phyloP scores from a whole-genome alignment of 1,140 invertebrate species.

The Listronotus bonariensis region DNA sequence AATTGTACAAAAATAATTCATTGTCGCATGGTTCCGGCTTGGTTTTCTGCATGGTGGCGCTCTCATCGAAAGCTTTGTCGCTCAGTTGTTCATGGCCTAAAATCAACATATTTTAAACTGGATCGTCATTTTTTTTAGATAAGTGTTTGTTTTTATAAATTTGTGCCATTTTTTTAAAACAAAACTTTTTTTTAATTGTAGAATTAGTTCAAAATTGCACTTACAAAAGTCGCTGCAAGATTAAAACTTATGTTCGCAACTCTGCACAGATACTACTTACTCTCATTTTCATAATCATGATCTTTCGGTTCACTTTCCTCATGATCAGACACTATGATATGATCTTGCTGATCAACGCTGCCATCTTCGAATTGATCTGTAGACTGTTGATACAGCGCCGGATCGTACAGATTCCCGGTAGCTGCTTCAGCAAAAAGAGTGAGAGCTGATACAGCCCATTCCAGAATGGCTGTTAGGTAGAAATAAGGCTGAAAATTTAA shows the following conservation, averaged over 20 bases:
- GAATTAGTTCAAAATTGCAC: too few species aligned
- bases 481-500: conserved; percentile 38
- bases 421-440: conserved; percentile 29
- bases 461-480: conserved; percentile 37
- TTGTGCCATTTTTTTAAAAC: too few species aligned
- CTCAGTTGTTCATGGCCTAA: conserved; percentile 5
- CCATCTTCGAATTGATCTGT: conserved; percentile 11
- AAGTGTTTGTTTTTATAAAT: too few species aligned
- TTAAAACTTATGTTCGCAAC: too few species aligned
- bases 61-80: conserved; percentile 34
- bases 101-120: conserved; percentile 3
- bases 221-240: too few species aligned
- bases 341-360: conserved; percentile 7
- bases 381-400: conserved; percentile 16
- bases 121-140: too few species aligned
- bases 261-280: too few species aligned
- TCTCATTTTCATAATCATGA: conserved; percentile 50
- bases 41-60: conserved; percentile 65
- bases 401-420: conserved; percentile 33
- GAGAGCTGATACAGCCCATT: conserved; percentile 33
- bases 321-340: conserved; percentile 20
- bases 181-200: too few species aligned
- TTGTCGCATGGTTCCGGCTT: conserved; percentile 78
- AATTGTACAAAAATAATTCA: conserved; percentile 63
- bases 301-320: conserved; percentile 32